Conservation (phyloP, 2,888 invertebrate species). For the Andrena hattorfiana region DNA sequence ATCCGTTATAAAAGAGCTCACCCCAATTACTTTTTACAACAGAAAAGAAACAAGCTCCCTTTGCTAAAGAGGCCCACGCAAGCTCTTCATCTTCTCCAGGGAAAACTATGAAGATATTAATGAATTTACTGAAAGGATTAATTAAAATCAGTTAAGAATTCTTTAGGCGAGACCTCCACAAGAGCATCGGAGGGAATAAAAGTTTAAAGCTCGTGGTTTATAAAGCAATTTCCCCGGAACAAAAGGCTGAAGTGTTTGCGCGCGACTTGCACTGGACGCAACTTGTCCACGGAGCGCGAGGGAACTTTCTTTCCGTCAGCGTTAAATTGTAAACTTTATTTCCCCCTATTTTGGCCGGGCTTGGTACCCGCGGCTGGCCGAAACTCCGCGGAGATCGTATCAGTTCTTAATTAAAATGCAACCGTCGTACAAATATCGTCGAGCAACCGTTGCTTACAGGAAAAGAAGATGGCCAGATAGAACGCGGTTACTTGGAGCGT, state of each 20-base stretch:
- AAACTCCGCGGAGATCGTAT: slow-evolving; percentile 49
- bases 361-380: slow-evolving; percentile 15
- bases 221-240: slow-evolving; percentile 24
- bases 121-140: slow-evolving; percentile 1
- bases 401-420: slow-evolving; percentile 64
- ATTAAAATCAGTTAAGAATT: neutral
- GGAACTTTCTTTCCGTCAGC: slow-evolving; percentile 33
- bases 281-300: slow-evolving; percentile 26
- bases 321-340: slow-evolving; percentile 46
- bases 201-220: slow-evolving; percentile 27
- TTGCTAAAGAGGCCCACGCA: too few species aligned
- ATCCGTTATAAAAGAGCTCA: too few species aligned
- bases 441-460: slow-evolving; percentile 29
- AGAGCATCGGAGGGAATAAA: neutral
- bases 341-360: slow-evolving; percentile 1
- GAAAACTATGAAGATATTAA: neutral
- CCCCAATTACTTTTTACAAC: too few species aligned
- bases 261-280: slow-evolving; percentile 36
- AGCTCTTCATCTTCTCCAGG: neutral
- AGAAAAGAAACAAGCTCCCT: too few species aligned
- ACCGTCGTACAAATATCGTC: slow-evolving; percentile 63
- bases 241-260: slow-evolving; percentile 41
- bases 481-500: slow-evolving; percentile 35
- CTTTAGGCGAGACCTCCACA: neutral
- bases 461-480: slow-evolving; percentile 55